phyloP scores from a whole-genome alignment of 2,888 invertebrate species.

The Leptinotarsa haldemani region DNA sequence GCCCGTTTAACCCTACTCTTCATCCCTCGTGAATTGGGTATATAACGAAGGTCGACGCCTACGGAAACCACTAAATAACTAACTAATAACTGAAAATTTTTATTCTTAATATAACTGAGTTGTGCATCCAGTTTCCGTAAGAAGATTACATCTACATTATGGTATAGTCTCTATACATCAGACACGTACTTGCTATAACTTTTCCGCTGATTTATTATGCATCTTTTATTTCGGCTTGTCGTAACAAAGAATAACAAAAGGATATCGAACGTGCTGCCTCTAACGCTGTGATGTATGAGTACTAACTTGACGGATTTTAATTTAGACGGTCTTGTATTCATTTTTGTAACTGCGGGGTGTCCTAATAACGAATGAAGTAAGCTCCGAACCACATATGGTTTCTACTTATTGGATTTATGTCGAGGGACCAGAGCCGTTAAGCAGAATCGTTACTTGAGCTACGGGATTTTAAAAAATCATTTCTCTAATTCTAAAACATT shows the following conservation, averaged over 20 bases:
- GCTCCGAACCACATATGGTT: constrained; percentile 30
- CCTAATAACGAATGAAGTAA: constrained; percentile 35
- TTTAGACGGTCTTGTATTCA: constrained; percentile 38
- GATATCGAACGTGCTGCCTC: constrained; percentile 12
- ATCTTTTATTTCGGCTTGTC: constrained; percentile 17
- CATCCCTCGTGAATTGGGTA: too few species aligned
- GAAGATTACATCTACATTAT: constrained; percentile 1
- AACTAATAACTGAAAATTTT: background rate
- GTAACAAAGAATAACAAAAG: constrained; percentile 14
- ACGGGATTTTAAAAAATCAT: background rate
- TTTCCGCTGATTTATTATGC: constrained; percentile 1
- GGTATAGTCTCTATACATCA: background rate
- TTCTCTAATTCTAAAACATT: too few species aligned
- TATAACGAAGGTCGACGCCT: too few species aligned
- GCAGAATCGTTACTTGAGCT: background rate
- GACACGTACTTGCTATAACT: constrained; percentile 13
- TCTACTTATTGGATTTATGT: constrained; percentile 20
- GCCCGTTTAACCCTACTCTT: too few species aligned
- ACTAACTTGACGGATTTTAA: constrained; percentile 39
- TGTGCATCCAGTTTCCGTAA: constrained; percentile 9
- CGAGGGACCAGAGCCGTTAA: background rate
- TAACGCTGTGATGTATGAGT: constrained; percentile 29
- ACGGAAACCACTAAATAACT: too few species aligned
- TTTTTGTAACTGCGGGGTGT: constrained; percentile 40
- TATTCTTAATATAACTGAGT: background rate